Evolutionary conservation across 2,888 invertebrate genomes (phyloP), one percentile per base, ranked within the genome.

Genomic region (Melinopterus prodromus): DNA sequence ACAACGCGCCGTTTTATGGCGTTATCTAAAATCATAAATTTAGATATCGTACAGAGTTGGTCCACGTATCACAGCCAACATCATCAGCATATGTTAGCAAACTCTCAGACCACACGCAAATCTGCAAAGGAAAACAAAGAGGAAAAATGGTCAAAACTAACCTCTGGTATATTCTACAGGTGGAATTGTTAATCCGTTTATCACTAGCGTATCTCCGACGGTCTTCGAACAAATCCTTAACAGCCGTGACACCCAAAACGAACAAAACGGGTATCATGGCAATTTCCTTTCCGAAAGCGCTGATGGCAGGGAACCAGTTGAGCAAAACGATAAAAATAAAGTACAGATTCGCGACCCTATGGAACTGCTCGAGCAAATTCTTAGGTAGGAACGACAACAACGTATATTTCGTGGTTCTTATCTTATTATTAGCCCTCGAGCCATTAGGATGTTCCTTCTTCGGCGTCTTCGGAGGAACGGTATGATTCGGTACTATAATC

Each of bases 301-400:
- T 97, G 82, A 98, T 96, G 69, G 95, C 93, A 3, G 98, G 98
- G 88, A 98, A 95, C 98, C 98, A 98, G 91, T 99, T 99, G 83
- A 99, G 92, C 85, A 98, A 91, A 86, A 98, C 98, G 88, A 99
- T 98, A 88, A 98, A 97, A 87, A 99, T 95, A 90, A 99, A 99
- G 91, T 99, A 99, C 87, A 99, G 92, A 92, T 99, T 99, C 83
- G 99, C 99, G 87, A 98, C 97, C 82, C 99, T 94, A 90, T 98
- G 98, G 90, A 99, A 98, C 91, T 99, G 99, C 91, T 99, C 98
- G 89, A 98, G 93, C 82, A 99, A 91, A 90, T 99, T 99, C 90
- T 98, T 96, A 80, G 99, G 98, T 87, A 99, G 90, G 90, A 99
- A 99, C 85, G 97, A 98, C 84, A 98, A 91, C 81, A 97, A 87